Percentiles rank a stretch among this genome's conserved stretches.
Evolutionary conservation across 2,113 vertebrate species (phyloP).

Genomic region (Argyrosomus japonicus): DNA sequence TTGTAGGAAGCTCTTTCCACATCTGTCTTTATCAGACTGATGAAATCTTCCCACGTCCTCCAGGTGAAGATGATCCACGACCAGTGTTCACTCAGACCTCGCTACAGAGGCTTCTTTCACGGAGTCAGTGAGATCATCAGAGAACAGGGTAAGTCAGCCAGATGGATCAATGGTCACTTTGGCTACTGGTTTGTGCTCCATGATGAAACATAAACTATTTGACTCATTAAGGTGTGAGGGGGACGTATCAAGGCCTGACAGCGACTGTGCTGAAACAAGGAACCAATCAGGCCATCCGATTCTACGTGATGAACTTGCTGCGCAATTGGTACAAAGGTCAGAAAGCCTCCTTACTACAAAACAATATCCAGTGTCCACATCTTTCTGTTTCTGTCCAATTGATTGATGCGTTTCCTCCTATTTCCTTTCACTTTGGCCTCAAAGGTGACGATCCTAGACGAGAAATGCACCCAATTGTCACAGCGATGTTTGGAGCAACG

Average conservation of each 20-base stretch:
- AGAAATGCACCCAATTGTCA: slow-evolving; percentile 86
- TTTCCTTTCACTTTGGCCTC: not conserved
- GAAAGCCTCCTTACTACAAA: not conserved
- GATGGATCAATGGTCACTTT: not conserved
- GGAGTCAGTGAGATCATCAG: slow-evolving; percentile 85
- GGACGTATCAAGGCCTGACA: slow-evolving; percentile 87
- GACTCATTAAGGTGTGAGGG: slow-evolving; percentile 79
- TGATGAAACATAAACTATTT: not conserved
- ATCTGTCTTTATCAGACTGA: not conserved
- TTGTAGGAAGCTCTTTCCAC: too few species aligned
- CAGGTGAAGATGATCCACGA: slow-evolving; percentile 89
- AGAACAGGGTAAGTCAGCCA: slow-evolving; percentile 79
- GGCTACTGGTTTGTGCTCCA: not conserved
- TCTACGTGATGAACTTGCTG: slow-evolving; percentile 86
- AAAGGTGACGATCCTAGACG: slow-evolving; percentile 83
- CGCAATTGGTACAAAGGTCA: slow-evolving; percentile 88
- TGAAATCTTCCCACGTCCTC: not conserved
- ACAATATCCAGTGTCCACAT: not conserved
- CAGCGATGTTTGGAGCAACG: slow-evolving; percentile 84
- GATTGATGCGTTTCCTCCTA: not conserved
- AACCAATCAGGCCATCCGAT: slow-evolving; percentile 87
- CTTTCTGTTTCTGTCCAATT: not conserved
- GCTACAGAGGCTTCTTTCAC: slow-evolving; percentile 87
- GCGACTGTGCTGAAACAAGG: slow-evolving; percentile 87
- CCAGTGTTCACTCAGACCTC: slow-evolving; percentile 83